Percentiles rank a stretch among this genome's conserved stretches.
Conservation (phyloP, 1,140 invertebrate genomes). For the Chrysoperla carnea region DNA sequence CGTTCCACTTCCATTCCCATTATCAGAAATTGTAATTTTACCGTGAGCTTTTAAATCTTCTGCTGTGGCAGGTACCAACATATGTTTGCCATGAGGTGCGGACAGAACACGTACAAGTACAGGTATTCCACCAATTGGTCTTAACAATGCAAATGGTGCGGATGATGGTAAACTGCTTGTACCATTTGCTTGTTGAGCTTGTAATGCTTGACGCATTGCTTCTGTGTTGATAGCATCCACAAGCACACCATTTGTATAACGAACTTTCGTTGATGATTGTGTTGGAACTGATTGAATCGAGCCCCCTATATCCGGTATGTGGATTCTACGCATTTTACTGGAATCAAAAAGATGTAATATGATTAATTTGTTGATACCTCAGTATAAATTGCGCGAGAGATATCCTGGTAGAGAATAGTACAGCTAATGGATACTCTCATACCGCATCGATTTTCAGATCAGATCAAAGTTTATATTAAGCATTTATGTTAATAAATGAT, state of each 20-base stretch:
- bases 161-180: conserved; percentile 17
- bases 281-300: not conserved
- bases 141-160: conserved; percentile 33
- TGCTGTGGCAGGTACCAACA: not conserved
- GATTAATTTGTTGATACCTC: no score
- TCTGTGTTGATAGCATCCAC: conserved; percentile 38
- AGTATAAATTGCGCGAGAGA: no score
- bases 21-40: not conserved
- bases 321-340: not conserved
- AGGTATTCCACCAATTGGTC: conserved; percentile 34
- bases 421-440: no score
- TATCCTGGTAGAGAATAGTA: no score
- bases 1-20: not conserved
- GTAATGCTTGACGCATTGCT: conserved; percentile 32
- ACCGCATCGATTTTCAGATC: no score
- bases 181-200: conserved; percentile 6
- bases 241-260: conserved; percentile 19
- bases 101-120: conserved; percentile 38
- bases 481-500: no score
- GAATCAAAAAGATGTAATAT: not conserved
- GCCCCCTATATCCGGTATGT: not conserved
- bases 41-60: not conserved
- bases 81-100: conserved; percentile 7
- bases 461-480: no score
- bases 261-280: not conserved